Evolutionary conservation across 2,888 invertebrate genomes (phyloP), one percentile per base, ranked within the genome.

Genomic region (Ypsolopha sequella): DNA sequence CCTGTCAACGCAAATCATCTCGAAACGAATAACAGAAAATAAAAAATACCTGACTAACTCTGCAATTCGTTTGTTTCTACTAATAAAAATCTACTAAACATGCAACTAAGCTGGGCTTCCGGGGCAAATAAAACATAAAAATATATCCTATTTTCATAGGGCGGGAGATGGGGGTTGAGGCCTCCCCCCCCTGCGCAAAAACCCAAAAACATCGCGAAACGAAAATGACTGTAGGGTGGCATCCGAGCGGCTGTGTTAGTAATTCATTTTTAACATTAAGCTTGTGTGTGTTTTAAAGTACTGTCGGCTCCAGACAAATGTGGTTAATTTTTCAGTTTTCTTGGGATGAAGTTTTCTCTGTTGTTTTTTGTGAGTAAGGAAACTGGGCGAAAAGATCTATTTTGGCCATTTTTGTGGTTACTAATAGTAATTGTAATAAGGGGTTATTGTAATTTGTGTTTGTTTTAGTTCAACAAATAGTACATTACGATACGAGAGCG

Each of bases 101-200:
- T 85, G 85, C 85, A 85, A 85, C 85, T 86, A 85, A 86, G 81
- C 84, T 77, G 70, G 72, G 77, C 84, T 86, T 86, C 85, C 85
- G 86, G 52, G 80, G 80, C 78, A 81, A 86, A 86, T 86, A 85
- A 86, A 86, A 86, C 85, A 86, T 86, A 86, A 86, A 86, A 86
- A 86, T 86, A 86, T 85, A 85, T 85, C 86, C 86, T 85, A 86
- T 86, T 86, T 86, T 85, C 84, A 85, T 85, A 84, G 86, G 85
- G 82, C 75, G 87, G 70, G 74, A 81, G 74, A 66, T 73, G 64
- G 59, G 55, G 61, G 58, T 52, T 55, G 60, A 63, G 64, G 38
- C 62, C 61, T 67, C 64, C 72, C 78, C 77, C 70, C 68, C 70
- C 80, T 85, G 86, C 86, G 87, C 87, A 87, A 87, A 87, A 87